phyloP scores from a whole-genome alignment of 2,113 vertebrate species.

The Falco punctatus region DNA sequence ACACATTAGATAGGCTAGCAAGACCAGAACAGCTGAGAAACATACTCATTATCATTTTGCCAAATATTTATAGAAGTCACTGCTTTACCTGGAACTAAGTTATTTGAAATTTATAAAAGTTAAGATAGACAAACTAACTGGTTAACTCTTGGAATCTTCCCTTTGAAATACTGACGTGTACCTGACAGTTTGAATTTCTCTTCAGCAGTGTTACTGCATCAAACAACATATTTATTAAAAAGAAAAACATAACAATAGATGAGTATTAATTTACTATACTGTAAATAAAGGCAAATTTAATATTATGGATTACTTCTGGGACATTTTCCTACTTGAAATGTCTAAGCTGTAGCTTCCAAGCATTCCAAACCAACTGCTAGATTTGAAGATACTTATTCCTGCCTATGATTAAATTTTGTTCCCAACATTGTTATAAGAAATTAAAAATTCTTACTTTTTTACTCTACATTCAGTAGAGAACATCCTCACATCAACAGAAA shows the following conservation, averaged over 20 bases:
- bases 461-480: not conserved
- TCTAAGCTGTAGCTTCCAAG: not conserved
- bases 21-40: not conserved
- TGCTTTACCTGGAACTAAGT: not conserved
- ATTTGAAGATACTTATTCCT: not conserved
- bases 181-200: not conserved
- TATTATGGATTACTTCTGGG: not conserved
- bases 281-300: not conserved
- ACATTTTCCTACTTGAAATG: not conserved
- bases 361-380: not conserved
- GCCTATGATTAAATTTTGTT: not conserved
- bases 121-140: not conserved
- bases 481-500: not conserved
- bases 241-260: no score
- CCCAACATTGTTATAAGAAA: not conserved
- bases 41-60: not conserved
- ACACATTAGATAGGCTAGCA: not conserved
- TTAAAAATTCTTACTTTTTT: not conserved
- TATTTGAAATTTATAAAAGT: not conserved
- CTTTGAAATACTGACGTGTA: not conserved
- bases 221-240: not conserved
- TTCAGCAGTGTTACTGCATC: not conserved
- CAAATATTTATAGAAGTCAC: fast-evolving
- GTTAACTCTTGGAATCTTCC: not conserved
- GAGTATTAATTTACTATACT: not conserved